phyloP scores from a whole-genome alignment of 2,888 invertebrate genomes.

The Macrosiphum euphorbiae region DNA sequence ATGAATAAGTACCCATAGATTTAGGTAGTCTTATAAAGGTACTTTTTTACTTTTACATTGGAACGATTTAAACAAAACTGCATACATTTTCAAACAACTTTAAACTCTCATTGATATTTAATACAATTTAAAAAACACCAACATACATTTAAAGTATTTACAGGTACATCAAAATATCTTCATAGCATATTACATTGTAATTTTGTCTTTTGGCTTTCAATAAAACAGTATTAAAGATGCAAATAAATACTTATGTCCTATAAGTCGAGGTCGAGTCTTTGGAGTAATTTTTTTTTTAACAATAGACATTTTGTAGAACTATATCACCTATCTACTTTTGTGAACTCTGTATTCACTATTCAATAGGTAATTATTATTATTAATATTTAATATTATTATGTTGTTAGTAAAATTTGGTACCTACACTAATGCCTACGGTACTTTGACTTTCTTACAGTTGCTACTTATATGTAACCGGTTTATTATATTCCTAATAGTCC shows the following conservation, averaged over 20 bases:
- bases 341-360: background rate
- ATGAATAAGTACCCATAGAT: no score
- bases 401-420: background rate
- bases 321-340: background rate
- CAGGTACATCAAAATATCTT: background rate
- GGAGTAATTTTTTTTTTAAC: background rate
- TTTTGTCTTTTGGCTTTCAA: background rate
- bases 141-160: background rate
- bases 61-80: no score
- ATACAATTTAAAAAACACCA: background rate
- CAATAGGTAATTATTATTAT: background rate
- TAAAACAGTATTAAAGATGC: background rate
- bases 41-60: no score
- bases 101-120: background rate
- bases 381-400: background rate
- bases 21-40: no score
- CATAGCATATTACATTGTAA: background rate
- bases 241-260: background rate
- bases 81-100: background rate
- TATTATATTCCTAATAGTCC: conserved; percentile 6
- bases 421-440: background rate
- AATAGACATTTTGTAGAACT: background rate
- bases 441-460: background rate
- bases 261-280: background rate
- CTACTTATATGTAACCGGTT: conserved; percentile 7